These are phyloP conservation scores for Pentalonia nigronervosa DNA, from an alignment of 1,140 invertebrate genomes.

Conservation along the genomic window DNA sequence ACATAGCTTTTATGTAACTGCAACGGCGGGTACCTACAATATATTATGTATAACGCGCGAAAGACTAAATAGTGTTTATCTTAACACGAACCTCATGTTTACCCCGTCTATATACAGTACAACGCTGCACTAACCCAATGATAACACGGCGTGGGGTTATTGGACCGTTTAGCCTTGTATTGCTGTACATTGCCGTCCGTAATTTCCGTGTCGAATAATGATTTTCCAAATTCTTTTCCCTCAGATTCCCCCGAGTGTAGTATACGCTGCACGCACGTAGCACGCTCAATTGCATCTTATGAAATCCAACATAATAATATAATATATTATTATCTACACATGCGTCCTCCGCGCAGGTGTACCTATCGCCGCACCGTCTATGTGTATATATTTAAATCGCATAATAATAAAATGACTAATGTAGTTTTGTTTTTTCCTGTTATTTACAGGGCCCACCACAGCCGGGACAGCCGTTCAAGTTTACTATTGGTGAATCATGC, in stretches of 20 bases:
- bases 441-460: conserved; percentile 84
- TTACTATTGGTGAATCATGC: conserved; percentile 94
- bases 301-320: conserved; percentile 33
- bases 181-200: neutral
- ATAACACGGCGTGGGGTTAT: conserved; percentile 23
- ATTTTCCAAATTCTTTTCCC: conserved; percentile 32
- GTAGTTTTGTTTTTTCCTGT: conserved; percentile 56
- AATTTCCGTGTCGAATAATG: conserved; percentile 53
- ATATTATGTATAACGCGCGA: neutral
- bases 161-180: conserved; percentile 56
- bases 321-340: neutral
- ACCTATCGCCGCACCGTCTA: neutral
- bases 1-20: conserved; percentile 36
- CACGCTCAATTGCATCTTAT: conserved; percentile 21
- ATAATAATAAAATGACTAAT: neutral
- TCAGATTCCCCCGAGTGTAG: neutral
- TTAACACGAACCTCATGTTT: neutral
- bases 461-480: conserved; percentile 89
- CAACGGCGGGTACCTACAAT: neutral
- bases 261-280: neutral
- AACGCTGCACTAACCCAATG: neutral
- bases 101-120: neutral
- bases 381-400: neutral
- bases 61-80: conserved; percentile 6
- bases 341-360: neutral